Conservation (phyloP, 2,888 invertebrate species). For the Petrolisthes manimaculis region DNA sequence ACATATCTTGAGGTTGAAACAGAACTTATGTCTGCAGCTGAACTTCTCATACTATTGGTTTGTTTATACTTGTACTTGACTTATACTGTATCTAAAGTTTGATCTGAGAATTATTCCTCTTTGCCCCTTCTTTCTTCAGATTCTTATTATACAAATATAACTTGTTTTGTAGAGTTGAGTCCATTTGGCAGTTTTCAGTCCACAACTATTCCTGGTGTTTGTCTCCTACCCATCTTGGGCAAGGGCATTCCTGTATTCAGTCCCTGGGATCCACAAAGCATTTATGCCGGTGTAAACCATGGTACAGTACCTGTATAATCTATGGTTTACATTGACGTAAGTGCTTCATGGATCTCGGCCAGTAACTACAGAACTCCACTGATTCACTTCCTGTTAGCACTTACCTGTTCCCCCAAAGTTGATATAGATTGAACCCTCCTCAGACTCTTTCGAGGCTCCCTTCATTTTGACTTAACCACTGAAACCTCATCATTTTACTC, state of each 20-base stretch:
- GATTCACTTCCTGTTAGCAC: background rate
- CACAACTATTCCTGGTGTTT: background rate
- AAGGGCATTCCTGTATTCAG: background rate
- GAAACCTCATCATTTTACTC: no score
- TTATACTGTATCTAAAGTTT: conserved; percentile 26
- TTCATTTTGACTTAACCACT: background rate
- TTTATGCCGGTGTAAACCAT: no score
- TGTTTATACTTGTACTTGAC: conserved; percentile 37
- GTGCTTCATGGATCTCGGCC: no score
- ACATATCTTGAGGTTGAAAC: no score
- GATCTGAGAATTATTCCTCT: conserved; percentile 34
- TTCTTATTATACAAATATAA: conserved; percentile 22
- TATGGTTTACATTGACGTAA: no score
- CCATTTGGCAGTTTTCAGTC: background rate
- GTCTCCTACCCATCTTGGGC: no score
- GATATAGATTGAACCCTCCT: background rate
- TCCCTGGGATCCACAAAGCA: no score
- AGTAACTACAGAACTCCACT: background rate
- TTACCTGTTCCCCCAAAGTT: background rate
- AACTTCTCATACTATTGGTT: conserved; percentile 48
- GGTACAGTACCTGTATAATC: no score
- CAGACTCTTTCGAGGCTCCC: background rate
- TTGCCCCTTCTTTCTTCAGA: conserved; percentile 32
- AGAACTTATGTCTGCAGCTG: background rate
- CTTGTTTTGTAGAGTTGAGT: conserved; percentile 8